Conservation (phyloP, 1,140 invertebrate genomes). For the Pseudomyrmex concolor region DNA sequence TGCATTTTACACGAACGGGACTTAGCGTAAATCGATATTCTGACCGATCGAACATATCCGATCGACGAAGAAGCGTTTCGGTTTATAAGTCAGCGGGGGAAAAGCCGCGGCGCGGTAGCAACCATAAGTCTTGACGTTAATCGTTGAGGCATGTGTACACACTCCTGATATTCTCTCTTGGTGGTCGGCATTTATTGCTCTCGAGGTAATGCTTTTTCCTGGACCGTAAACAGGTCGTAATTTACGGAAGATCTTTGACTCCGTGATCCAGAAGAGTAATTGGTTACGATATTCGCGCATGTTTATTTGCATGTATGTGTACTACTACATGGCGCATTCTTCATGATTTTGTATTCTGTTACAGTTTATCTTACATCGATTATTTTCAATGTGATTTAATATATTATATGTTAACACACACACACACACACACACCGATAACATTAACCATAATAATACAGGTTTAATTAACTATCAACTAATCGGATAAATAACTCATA, state of each 20-base stretch:
- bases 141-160: conserved; percentile 61
- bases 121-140: conserved; percentile 64
- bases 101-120: conserved; percentile 2
- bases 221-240: conserved; percentile 63
- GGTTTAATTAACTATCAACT: background rate
- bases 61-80: background rate
- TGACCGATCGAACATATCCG: conserved; percentile 18
- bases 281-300: background rate
- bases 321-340: background rate
- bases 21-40: conserved; percentile 37
- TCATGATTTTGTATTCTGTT: background rate
- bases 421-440: background rate
- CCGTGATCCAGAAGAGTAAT: conserved; percentile 60
- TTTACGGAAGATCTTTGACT: conserved; percentile 65
- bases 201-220: conserved; percentile 59
- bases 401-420: background rate
- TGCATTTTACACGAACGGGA: conserved; percentile 12
- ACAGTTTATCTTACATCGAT: background rate
- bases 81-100: conserved; percentile 13
- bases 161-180: conserved; percentile 61
- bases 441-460: background rate
- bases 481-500: background rate
- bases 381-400: background rate
- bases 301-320: background rate
- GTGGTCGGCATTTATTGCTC: conserved; percentile 65